Conservation (phyloP, 2,888 invertebrate genomes). For the Rapana venosa region DNA sequence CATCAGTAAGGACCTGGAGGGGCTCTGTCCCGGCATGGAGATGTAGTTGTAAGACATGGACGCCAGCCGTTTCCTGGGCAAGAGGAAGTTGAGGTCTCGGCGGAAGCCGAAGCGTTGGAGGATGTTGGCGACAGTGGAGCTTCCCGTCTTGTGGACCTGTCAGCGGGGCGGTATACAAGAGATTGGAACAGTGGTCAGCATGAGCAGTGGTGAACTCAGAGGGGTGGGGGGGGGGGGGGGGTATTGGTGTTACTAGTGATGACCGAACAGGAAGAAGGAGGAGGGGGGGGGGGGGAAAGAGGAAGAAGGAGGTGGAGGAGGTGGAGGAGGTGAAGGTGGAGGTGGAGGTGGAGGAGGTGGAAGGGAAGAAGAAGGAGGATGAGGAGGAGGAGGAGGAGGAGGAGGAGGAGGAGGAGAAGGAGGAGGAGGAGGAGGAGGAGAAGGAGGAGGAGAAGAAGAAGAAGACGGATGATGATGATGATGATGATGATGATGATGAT, state of each 20-base stretch:
- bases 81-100: constrained; percentile 59
- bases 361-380: not conserved
- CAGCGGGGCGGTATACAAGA: constrained; percentile 13
- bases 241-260: too few relatives aligned
- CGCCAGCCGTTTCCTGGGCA: constrained; percentile 57
- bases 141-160: constrained; percentile 69
- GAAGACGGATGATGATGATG: not conserved
- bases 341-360: not conserved
- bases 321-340: not conserved
- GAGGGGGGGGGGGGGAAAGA: not conserved
- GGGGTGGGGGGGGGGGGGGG: not conserved
- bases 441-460: not conserved
- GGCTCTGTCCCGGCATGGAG: constrained; percentile 52
- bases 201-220: not conserved
- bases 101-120: constrained; percentile 61
- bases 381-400: not conserved
- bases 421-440: not conserved
- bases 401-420: not conserved
- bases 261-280: not conserved
- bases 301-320: not conserved
- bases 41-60: constrained; percentile 53
- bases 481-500: not conserved
- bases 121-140: constrained; percentile 68
- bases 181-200: not conserved
- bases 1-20: constrained; percentile 56